phyloP scores from a whole-genome alignment of 2,797 vertebrate genomes.

The Nannoperca australis region DNA sequence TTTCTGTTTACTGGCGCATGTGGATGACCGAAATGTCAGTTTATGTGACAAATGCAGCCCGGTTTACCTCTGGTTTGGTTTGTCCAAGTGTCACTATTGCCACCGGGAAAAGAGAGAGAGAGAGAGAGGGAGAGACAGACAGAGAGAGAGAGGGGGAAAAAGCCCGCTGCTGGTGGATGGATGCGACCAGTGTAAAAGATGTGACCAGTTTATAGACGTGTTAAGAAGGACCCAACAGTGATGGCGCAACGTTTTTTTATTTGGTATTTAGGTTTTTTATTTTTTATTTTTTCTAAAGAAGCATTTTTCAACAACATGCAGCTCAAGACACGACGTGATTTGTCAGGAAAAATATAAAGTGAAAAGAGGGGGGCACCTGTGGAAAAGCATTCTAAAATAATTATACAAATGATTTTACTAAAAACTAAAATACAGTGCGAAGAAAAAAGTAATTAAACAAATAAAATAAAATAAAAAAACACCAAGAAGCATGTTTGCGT shows the following conservation, averaged over 20 bases:
- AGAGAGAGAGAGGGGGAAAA: background rate
- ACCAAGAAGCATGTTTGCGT: background rate
- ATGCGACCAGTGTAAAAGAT: background rate
- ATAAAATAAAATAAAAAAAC: background rate
- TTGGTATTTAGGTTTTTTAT: background rate
- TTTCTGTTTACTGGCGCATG: slow-evolving; percentile 76
- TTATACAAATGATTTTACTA: background rate
- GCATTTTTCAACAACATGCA: background rate
- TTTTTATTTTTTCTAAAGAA: background rate
- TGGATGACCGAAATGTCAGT: slow-evolving; percentile 67
- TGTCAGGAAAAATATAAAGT: background rate
- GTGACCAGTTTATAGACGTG: background rate
- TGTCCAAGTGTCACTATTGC: slow-evolving; percentile 8
- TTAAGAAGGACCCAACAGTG: background rate
- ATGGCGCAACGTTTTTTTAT: background rate
- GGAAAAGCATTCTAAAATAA: background rate
- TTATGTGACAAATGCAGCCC: slow-evolving; percentile 41
- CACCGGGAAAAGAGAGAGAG: background rate
- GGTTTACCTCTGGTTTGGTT: slow-evolving; percentile 13
- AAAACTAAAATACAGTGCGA: background rate
- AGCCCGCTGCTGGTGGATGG: slow-evolving; percentile 21
- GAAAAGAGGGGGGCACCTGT: background rate
- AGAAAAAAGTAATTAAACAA: background rate
- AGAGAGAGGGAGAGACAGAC: background rate
- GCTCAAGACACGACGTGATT: background rate